Percentiles rank a stretch among this genome's conserved stretches.
phyloP scores from a whole-genome alignment of 2,888 invertebrate species.

The Eupithecia subfuscata region DNA sequence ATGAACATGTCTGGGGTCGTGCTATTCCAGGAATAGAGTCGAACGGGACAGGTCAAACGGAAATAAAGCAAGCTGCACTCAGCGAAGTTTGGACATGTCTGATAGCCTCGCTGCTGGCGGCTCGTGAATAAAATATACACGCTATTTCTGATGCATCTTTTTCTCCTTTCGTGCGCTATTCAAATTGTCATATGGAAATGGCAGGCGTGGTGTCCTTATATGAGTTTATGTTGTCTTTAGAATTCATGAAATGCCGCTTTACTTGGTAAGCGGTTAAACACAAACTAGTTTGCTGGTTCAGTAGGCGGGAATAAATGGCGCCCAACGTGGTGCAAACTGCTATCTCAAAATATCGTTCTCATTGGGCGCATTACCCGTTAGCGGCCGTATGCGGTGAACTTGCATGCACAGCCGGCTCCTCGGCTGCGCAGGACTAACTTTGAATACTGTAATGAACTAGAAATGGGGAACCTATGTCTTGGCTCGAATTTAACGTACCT shows the following conservation, averaged over 20 bases:
- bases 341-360: slow-evolving; percentile 55
- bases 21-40: slow-evolving; percentile 76
- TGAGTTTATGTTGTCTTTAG: neutral
- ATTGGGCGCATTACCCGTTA: slow-evolving; percentile 55
- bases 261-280: slow-evolving; percentile 38
- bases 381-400: slow-evolving; percentile 54
- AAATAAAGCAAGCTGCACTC: slow-evolving; percentile 81
- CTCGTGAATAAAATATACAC: slow-evolving; percentile 78
- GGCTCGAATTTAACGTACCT: neutral
- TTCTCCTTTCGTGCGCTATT: slow-evolving; percentile 51
- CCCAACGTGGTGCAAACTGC: slow-evolving; percentile 56
- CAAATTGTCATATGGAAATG: slow-evolving; percentile 49
- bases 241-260: slow-evolving; percentile 32
- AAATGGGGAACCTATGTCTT: slow-evolving; percentile 21
- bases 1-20: slow-evolving; percentile 74
- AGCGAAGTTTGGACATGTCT: slow-evolving; percentile 79
- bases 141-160: slow-evolving; percentile 62
- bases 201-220: neutral
- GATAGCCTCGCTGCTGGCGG: slow-evolving; percentile 73
- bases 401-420: slow-evolving; percentile 41
- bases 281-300: slow-evolving; percentile 31
- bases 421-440: slow-evolving; percentile 32
- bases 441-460: slow-evolving; percentile 35
- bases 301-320: slow-evolving; percentile 50
- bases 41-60: slow-evolving; percentile 80